These are phyloP conservation scores for Aricia agestis DNA, from an alignment of 1,140 invertebrate species.

Conservation along the genomic window DNA sequence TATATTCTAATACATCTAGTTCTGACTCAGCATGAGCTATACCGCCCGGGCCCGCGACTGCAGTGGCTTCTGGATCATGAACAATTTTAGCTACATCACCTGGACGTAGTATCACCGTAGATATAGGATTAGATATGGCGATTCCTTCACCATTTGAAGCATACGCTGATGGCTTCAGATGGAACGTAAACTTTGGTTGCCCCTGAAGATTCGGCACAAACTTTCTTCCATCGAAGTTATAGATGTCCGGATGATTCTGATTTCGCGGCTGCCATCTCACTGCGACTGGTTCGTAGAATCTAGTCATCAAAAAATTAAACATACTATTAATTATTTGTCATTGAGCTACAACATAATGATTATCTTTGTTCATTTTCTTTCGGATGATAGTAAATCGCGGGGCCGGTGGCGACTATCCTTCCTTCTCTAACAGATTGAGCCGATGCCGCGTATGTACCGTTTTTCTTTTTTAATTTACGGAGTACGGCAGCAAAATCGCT, in stretches of 20 bases:
- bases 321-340: constrained; percentile 6
- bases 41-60: constrained; percentile 83
- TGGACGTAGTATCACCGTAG: constrained; percentile 73
- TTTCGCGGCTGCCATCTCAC: constrained; percentile 25
- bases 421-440: constrained; percentile 72
- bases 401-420: constrained; percentile 81
- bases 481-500: constrained; percentile 71
- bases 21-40: constrained; percentile 83
- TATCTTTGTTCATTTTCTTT: constrained; percentile 34
- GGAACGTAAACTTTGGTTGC: constrained; percentile 59
- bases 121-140: constrained; percentile 82
- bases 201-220: constrained; percentile 45
- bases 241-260: constrained; percentile 31
- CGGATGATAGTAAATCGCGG: constrained; percentile 81
- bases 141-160: constrained; percentile 80
- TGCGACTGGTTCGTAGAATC: constrained; percentile 37
- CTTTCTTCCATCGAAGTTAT: constrained; percentile 55
- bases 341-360: constrained; percentile 5
- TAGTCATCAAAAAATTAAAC: constrained; percentile 46
- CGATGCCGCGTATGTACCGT: constrained; percentile 48
- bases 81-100: constrained; percentile 75
- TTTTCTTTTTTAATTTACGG: constrained; percentile 46
- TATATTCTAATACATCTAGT: constrained; percentile 68
- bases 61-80: constrained; percentile 80
- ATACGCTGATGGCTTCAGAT: constrained; percentile 79